Evolutionary conservation across 2,113 vertebrate species (phyloP), one percentile per base, ranked within the genome.

Genomic region (Peromyscus polionotus): DNA sequence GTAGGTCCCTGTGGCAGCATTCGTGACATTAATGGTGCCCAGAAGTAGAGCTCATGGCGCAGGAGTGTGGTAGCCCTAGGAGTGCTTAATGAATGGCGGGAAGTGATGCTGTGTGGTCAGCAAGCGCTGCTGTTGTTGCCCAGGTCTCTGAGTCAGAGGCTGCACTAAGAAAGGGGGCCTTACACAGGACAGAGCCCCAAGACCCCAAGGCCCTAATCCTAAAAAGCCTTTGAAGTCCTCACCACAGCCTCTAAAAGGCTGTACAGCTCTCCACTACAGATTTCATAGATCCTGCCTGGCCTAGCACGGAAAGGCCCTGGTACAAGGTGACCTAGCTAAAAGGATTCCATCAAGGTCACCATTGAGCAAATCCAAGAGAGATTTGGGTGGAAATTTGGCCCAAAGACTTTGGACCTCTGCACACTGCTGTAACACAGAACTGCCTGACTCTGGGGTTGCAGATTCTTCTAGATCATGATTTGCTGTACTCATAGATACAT

Each of bases 301-400:
- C 67, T 20, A 67, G 75, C 22, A 1, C 5, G 5, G 3, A 39
- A 59, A 84, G 54, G 63, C 92, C 84, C 68, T 36, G 91, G 93
- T 70, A 90, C 36, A 79, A 45, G 19, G 28, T 77, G 70, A 92
- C 93, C 93, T 94, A 17, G n/a, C 75, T 89, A 86, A 91, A 61
- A 51, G 57, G 11, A 70, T 63, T 19, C 17, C 19, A 33, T 39
- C 57, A 33, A 33, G 24, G 67, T 61, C 57, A 72, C 61, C 3
- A 0, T 42, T 24, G 57, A 63, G 70, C 19, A 68, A 51, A 4
- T 9, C 10, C 72, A 73, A 68, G 81, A 57, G 39, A 33, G 42
- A 45, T 79, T 94, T 48, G 0, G 5, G 20, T 94, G 91, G 96
- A 97, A 95, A 95, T 91, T 90, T 95, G 97, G 87, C 88, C 65